Evolutionary conservation across 2,797 vertebrate species (phyloP).

Genomic region (Tapera naevia): DNA sequence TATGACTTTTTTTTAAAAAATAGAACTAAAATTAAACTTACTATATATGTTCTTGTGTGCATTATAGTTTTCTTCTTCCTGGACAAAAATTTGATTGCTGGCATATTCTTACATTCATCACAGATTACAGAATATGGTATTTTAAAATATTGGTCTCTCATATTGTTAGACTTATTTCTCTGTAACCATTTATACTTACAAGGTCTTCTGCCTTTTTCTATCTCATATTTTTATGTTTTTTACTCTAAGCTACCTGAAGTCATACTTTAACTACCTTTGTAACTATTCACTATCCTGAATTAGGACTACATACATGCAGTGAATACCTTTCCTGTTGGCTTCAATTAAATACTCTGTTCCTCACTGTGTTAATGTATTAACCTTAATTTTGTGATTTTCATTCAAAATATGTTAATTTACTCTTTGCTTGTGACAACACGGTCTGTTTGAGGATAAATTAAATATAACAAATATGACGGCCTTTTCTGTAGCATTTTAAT

Average conservation of each 20-base stretch:
- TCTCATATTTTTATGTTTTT: not conserved
- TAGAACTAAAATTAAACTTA: not conserved
- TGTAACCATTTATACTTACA: not conserved
- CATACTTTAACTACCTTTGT: not conserved
- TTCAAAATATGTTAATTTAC: constrained; percentile 30
- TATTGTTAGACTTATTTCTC: not conserved
- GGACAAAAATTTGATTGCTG: not conserved
- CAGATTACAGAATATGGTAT: not conserved
- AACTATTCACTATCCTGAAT: constrained; percentile 45
- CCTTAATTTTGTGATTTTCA: constrained; percentile 36
- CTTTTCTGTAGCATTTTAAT: not conserved
- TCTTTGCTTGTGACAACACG: not conserved
- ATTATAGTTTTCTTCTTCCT: not conserved
- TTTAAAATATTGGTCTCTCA: not conserved
- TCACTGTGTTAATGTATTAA: constrained; percentile 34
- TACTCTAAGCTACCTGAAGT: not conserved
- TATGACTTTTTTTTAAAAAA: not conserved
- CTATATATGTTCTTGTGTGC: not conserved
- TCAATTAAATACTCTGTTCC: constrained; percentile 31
- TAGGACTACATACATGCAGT: not conserved
- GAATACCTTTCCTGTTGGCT: constrained; percentile 18
- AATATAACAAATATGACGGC: not conserved
- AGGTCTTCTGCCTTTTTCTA: not conserved
- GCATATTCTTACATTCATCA: not conserved
- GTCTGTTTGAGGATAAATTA: constrained; percentile 19